phyloP scores from a whole-genome alignment of 2,888 invertebrate species.

The Drosophila greeni region DNA sequence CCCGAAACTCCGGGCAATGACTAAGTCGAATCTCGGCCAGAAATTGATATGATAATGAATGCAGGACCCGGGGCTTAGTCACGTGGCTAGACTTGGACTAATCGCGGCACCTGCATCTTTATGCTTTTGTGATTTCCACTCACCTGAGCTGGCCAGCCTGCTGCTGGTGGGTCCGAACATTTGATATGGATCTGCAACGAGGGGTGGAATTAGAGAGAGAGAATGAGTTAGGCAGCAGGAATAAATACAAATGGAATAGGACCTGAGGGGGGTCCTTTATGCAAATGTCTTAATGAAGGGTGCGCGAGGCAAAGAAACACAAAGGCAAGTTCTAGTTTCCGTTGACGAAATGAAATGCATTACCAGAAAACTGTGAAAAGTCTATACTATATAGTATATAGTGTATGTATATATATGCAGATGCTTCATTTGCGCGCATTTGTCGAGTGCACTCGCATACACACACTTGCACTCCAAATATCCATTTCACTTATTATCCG shows the following conservation, averaged over 20 bases:
- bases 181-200: conserved; percentile 94
- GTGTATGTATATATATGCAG: conserved; percentile 19
- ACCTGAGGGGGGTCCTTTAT: conserved; percentile 42
- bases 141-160: conserved; percentile 96
- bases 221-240: too few relatives aligned
- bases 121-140: conserved; percentile 76
- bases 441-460: conserved; percentile 53
- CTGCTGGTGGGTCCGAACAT: conserved; percentile 98
- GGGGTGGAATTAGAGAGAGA: conserved; percentile 28
- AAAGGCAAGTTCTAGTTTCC: conserved; percentile 60
- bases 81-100: conserved; percentile 52
- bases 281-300: conserved; percentile 68
- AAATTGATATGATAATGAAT: conserved; percentile 75
- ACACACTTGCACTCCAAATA: conserved; percentile 48
- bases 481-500: conserved; percentile 71
- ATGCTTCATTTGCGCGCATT: conserved; percentile 60
- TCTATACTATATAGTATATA: neutral
- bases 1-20: conserved; percentile 46
- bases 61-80: conserved; percentile 40
- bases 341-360: conserved; percentile 70
- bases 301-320: conserved; percentile 51
- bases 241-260: conserved; percentile 27
- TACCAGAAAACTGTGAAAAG: conserved; percentile 56
- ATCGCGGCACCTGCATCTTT: conserved; percentile 77
- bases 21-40: conserved; percentile 67